Base-by-base conservation (phyloP, 2,888 invertebrate genomes). In the Anthrax anthrax region DNA sequence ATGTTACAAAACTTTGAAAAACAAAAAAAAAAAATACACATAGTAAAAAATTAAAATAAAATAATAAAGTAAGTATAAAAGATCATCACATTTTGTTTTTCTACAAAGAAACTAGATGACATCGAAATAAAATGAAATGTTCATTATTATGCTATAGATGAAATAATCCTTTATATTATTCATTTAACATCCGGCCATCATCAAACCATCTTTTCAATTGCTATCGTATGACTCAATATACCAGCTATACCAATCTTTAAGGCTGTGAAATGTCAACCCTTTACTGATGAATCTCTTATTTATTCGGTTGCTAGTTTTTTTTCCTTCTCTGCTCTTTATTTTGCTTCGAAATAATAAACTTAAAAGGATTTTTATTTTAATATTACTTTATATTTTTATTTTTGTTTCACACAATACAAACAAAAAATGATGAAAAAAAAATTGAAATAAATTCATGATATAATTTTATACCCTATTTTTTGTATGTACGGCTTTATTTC, bases 211-310 rank as follows among this genome's bases (percentile, higher is more conserved):
- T 23, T 6, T 23, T 23, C 23, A 45, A 50, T 50, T 50, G 42
- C 43, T 46, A 42, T 46, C 46, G 42, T 42, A 46, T 46, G 46
- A 46, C 42, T 46, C 46, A 46, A 46, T 46, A 42, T 37, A 3
- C 6, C 12, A 32, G 3, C 13, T 12, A 3, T 32, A 32, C 8
- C 12, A 32, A 32, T 12, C 13, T 32, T 32, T 46, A 42, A 41
- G 45, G 39, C 50, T 45, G 50, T 27, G 39, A 46, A 46, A 46
- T 46, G 46, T 46, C 46, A 46, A 46, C 46, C 46, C 46, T 46
- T 46, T 46, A 40, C 37, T 46, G 46, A 46, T 42, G 46, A 46
- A 46, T 46, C 46, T 46, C 14, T 32, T 9, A 8, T 27, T 5
- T 9, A 8, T 27, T 27, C 5, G 9, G 5, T 27, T 27, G 5